phyloP scores from a whole-genome alignment of 2,113 vertebrate species.

The Sminthopsis crassicaudata region DNA sequence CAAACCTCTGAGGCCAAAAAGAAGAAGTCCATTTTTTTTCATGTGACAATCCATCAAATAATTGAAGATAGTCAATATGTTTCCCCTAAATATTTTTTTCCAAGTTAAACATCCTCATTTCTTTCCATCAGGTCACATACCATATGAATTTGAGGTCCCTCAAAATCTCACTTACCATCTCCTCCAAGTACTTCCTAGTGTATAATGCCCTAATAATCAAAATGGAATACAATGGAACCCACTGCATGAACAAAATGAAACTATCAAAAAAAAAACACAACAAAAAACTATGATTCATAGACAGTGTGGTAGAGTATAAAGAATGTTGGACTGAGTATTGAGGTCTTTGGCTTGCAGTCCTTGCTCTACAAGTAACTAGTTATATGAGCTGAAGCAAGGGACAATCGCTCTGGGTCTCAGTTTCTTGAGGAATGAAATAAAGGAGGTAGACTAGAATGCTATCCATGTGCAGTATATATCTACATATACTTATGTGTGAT shows the following conservation, averaged over 20 bases:
- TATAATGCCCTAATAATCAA: background rate
- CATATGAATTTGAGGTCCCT: background rate
- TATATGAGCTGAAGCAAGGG: background rate
- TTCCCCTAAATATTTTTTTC: background rate
- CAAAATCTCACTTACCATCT: background rate
- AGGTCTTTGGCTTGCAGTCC: background rate
- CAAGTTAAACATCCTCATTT: background rate
- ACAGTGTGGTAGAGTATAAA: background rate
- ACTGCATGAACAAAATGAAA: background rate
- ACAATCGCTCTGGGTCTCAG: background rate
- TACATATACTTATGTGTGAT: background rate
- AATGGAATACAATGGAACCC: background rate
- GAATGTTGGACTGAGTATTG: background rate
- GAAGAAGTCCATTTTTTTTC: background rate
- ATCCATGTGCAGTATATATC: background rate
- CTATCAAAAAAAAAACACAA: background rate
- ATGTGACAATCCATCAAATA: background rate
- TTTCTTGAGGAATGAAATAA: background rate
- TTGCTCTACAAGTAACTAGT: background rate
- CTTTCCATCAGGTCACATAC: background rate
- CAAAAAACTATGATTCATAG: background rate
- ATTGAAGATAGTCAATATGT: background rate
- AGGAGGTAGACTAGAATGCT: background rate
- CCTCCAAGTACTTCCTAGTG: background rate
- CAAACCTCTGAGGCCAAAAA: background rate